Percentiles rank a stretch among this genome's conserved stretches.
Evolutionary conservation across 1,140 invertebrate genomes (phyloP).

Genomic region (Harpegnathos saltator): DNA sequence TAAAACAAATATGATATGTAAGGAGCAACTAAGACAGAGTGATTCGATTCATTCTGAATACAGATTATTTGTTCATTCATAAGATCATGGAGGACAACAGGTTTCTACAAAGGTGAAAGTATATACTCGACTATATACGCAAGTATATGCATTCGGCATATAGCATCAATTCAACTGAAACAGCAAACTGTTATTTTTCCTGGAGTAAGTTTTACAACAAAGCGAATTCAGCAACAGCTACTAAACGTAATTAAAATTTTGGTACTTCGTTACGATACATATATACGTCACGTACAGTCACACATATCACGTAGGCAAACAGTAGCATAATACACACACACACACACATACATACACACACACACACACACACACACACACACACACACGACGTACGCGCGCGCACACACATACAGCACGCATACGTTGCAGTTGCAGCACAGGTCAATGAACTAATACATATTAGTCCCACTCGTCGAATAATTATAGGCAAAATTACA

Average conservation of each 20-base stretch:
- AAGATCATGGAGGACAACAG: background rate
- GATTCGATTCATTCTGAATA: background rate
- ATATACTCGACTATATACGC: background rate
- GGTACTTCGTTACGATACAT: background rate
- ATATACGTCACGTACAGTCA: background rate
- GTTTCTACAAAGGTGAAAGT: constrained; percentile 1
- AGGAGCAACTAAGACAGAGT: background rate
- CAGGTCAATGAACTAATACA: constrained; percentile 59
- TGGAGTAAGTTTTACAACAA: background rate
- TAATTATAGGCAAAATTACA: constrained; percentile 44
- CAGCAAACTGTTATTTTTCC: background rate
- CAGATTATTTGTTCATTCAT: background rate
- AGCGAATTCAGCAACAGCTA: constrained; percentile 10
- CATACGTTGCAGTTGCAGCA: background rate
- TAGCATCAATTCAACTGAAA: background rate
- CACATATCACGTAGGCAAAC: background rate
- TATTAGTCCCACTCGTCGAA: constrained; percentile 47
- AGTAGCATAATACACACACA: background rate
- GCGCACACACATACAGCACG: constrained; percentile 5
- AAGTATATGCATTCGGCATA: background rate
- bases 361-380: too few species aligned
- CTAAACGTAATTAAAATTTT: constrained; percentile 16
- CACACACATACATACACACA: too few species aligned
- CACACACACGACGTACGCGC: too few species aligned
- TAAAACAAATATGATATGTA: constrained; percentile 1